A percentile compares a stretch with the other conserved stretches of the same genome.
Evolutionary conservation across 2,113 vertebrate genomes (phyloP).

Genomic region (Delphinus delphis): DNA sequence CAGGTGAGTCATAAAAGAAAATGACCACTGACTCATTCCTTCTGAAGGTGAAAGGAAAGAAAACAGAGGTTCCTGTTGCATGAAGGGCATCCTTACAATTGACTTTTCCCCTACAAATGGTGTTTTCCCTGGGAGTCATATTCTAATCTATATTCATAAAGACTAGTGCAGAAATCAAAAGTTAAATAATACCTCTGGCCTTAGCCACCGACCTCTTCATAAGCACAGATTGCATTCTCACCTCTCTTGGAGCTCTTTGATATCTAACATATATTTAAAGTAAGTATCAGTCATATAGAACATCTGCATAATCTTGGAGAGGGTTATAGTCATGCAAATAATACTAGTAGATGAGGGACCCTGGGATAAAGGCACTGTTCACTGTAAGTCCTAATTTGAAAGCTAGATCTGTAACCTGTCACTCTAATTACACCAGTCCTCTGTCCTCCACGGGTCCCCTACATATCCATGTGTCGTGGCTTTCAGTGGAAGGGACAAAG

Average conservation of each 20-base stretch:
- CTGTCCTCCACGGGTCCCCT: not conserved
- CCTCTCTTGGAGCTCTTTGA: conserved; percentile 50
- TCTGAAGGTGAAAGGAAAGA: not conserved
- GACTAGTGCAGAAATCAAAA: conserved; percentile 40
- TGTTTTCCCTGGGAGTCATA: not conserved
- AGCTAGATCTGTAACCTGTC: conserved; percentile 42
- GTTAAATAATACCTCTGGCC: conserved; percentile 48
- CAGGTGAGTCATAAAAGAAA: not conserved
- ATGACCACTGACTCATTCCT: not conserved
- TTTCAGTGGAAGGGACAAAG: not conserved
- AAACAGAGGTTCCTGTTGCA: not conserved
- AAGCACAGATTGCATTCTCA: conserved; percentile 52
- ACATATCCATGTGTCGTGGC: not conserved
- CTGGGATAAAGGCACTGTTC: conserved; percentile 1
- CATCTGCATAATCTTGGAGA: conserved; percentile 56
- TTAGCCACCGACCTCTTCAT: conserved; percentile 41
- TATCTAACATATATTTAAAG: conserved; percentile 61
- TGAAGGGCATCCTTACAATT: not conserved
- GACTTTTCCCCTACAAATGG: not conserved
- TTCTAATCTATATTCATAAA: conserved; percentile 58
- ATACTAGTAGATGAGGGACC: not conserved
- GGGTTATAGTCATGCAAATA: conserved; percentile 57
- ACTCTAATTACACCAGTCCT: conserved; percentile 6
- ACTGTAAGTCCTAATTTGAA: conserved; percentile 58
- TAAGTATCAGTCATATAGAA: conserved; percentile 61